Percentiles rank a stretch among this genome's conserved stretches.
Evolutionary conservation across 2,113 vertebrate species (phyloP).

Genomic region (Macrotus californicus): DNA sequence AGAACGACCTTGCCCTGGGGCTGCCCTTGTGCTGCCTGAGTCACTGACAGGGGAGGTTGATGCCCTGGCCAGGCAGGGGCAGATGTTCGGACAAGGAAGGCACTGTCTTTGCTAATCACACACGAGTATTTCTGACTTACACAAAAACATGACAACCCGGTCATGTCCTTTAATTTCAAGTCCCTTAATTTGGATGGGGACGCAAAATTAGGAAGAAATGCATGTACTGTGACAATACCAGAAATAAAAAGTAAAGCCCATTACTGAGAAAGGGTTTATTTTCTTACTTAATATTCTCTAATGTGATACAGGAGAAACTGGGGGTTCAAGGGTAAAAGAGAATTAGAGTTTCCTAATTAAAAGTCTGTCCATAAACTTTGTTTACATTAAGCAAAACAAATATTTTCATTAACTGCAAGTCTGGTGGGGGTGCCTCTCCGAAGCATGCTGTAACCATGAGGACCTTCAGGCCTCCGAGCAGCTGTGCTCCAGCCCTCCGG

Average conservation of each 20-base stretch:
- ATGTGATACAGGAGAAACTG: background rate
- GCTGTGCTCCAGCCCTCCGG: conserved; percentile 26
- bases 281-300: background rate
- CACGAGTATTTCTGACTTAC: background rate
- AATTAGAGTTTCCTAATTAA: conserved; percentile 33
- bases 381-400: conserved; percentile 57
- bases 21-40: background rate
- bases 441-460: background rate
- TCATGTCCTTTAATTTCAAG: too few relatives aligned
- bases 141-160: background rate
- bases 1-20: background rate
- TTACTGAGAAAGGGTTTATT: background rate
- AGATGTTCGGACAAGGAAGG: background rate
- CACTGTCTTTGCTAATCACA: background rate
- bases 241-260: background rate
- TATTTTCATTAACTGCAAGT: conserved; percentile 49
- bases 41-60: too few relatives aligned
- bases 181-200: background rate
- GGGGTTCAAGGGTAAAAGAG: background rate
- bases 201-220: background rate
- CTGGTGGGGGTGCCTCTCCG: background rate
- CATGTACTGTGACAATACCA: background rate
- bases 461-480: conserved; percentile 13
- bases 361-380: conserved; percentile 30
- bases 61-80: background rate